These are phyloP conservation scores for Silurus glanis DNA, from an alignment of 2,113 vertebrate genomes.

Conservation along the genomic window DNA sequence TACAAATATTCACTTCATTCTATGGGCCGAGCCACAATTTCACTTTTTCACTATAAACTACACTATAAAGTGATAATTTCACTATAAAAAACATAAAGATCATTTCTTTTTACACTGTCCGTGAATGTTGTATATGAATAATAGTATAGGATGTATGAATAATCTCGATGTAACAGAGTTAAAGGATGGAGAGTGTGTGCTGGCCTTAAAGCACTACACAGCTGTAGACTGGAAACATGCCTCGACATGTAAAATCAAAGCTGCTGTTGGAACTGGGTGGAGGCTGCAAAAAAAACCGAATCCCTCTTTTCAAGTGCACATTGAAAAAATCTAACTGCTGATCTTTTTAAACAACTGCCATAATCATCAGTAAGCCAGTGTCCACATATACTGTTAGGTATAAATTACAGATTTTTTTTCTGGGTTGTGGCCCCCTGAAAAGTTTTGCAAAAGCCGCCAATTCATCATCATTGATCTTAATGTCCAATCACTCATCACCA, in stretches of 20 bases:
- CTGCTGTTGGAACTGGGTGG: constrained; percentile 34
- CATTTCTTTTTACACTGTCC: not conserved
- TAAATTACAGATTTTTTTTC: not conserved
- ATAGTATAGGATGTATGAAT: not conserved
- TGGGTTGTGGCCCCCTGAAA: not conserved
- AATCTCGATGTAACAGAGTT: not conserved
- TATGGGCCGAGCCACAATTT: not conserved
- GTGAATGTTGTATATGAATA: not conserved
- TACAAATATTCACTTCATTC: not conserved
- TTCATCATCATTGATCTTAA: not conserved
- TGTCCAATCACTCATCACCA: not conserved
- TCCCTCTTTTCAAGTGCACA: not conserved
- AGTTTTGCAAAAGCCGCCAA: not conserved
- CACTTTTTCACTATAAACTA: no score
- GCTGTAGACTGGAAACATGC: constrained; percentile 22
- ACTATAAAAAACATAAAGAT: not conserved
- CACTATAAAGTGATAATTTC: no score
- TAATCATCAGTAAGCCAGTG: not conserved
- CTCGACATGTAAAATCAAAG: constrained; percentile 41
- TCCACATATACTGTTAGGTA: not conserved
- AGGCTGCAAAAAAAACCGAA: constrained; percentile 50
- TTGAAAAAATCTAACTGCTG: not conserved
- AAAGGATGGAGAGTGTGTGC: not conserved
- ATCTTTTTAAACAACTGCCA: not conserved
- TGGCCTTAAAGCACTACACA: not conserved